Conservation (phyloP, 2,797 vertebrate genomes). For the Pempheris klunzingeri region DNA sequence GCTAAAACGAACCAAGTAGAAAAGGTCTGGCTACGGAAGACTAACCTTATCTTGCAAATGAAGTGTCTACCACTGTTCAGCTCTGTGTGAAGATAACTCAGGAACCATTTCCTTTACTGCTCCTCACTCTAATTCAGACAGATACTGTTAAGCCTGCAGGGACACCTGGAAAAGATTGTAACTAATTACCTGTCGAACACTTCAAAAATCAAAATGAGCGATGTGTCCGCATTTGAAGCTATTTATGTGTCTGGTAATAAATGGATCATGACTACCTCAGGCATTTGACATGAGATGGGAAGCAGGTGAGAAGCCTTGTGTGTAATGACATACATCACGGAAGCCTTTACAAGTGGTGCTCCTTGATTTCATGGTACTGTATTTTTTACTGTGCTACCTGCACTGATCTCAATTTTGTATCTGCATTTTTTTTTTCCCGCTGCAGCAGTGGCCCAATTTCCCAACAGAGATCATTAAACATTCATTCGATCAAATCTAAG, state of each 20-base stretch:
- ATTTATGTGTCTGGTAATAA: slow-evolving; percentile 3
- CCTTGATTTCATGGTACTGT: background rate
- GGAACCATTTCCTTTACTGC: slow-evolving; percentile 35
- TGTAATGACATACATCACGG: slow-evolving; percentile 7
- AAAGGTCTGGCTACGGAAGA: slow-evolving; percentile 36
- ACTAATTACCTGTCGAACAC: slow-evolving; percentile 57
- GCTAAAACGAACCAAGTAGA: slow-evolving; percentile 29
- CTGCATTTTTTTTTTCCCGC: background rate
- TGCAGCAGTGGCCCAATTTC: slow-evolving; percentile 43
- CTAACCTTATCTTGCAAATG: slow-evolving; percentile 62
- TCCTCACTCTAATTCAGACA: slow-evolving; percentile 50
- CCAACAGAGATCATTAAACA: slow-evolving; percentile 64
- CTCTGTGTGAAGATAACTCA: slow-evolving; percentile 41
- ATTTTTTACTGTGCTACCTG: slow-evolving; percentile 4
- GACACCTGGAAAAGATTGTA: slow-evolving; percentile 30
- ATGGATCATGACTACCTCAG: background rate
- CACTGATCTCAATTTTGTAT: slow-evolving; percentile 25
- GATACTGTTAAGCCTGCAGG: slow-evolving; percentile 32
- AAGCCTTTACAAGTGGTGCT: background rate
- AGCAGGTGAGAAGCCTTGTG: background rate
- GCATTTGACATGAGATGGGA: slow-evolving; percentile 7
- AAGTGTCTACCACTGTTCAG: slow-evolving; percentile 39
- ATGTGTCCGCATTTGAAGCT: background rate
- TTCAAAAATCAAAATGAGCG: slow-evolving; percentile 38
- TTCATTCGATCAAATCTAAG: slow-evolving; percentile 73